phyloP scores from a whole-genome alignment of 2,797 vertebrate species.

The Propithecus deckenii region DNA sequence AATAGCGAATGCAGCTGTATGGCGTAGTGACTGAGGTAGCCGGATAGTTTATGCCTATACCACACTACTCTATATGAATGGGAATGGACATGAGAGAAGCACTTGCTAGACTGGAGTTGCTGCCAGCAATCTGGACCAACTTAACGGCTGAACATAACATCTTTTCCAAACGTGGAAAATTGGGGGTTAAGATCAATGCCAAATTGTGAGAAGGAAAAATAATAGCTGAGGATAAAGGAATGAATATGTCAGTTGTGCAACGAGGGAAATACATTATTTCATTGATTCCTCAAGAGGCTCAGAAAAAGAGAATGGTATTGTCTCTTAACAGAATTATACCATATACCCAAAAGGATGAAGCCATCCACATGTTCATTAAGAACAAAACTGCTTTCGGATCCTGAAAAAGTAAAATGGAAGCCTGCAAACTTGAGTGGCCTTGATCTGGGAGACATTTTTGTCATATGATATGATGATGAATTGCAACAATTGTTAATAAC shows the following conservation, averaged over 20 bases:
- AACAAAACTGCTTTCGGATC: not conserved
- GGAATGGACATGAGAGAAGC: not conserved
- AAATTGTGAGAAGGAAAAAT: not conserved
- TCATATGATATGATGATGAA: not conserved
- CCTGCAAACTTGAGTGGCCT: not conserved
- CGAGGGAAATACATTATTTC: not conserved
- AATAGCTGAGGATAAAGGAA: not conserved
- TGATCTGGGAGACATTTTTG: not conserved
- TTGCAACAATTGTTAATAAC: not conserved
- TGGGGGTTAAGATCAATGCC: not conserved
- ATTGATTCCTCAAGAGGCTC: not conserved
- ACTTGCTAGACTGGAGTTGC: not conserved
- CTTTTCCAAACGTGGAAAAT: not conserved
- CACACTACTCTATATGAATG: not conserved
- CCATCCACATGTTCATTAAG: not conserved
- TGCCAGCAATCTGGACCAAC: not conserved
- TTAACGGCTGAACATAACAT: not conserved
- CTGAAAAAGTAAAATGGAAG: not conserved
- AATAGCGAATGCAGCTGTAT: not conserved
- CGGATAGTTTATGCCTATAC: not conserved
- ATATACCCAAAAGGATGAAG: not conserved
- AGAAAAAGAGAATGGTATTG: not conserved
- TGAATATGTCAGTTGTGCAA: not conserved
- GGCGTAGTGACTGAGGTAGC: not conserved
- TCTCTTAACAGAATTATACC: not conserved